These are phyloP conservation scores for Oceanites oceanicus DNA, from an alignment of 2,113 vertebrate species.

Conservation along the genomic window DNA sequence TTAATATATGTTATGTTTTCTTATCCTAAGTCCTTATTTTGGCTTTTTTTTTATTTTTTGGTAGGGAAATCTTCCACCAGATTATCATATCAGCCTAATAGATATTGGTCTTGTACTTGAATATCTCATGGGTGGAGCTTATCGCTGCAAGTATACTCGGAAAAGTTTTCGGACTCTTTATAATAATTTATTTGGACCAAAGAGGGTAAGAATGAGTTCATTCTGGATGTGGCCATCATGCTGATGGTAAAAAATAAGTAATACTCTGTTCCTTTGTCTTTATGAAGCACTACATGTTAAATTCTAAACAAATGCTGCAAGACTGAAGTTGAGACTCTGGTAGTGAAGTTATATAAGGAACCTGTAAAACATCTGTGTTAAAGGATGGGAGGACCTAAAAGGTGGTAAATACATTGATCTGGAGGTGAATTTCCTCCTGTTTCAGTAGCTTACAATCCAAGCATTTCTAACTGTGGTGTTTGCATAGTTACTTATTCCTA, in stretches of 20 bases:
- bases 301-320: not conserved
- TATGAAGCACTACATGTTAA: not conserved
- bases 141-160: conserved; percentile 94
- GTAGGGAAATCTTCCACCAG: conserved; percentile 95
- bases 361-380: not conserved
- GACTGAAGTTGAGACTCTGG: not conserved
- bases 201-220: conserved; percentile 82
- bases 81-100: conserved; percentile 98
- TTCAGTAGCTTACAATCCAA: not conserved
- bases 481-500: not conserved
- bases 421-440: not conserved
- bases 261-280: not conserved
- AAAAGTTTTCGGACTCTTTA: conserved; percentile 96
- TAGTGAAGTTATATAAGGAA: not conserved
- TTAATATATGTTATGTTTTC: not conserved
- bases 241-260: not conserved
- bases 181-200: conserved; percentile 95
- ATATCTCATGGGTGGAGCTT: conserved; percentile 97
- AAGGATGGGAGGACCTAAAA: not conserved
- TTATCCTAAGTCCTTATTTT: not conserved
- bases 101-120: conserved; percentile 97
- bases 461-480: not conserved
- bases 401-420: not conserved
- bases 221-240: not conserved
- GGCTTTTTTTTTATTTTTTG: not conserved